A percentile compares a stretch with the other conserved stretches of the same genome.
Conservation (phyloP, 2,113 vertebrate species). For the Mobula birostris region DNA sequence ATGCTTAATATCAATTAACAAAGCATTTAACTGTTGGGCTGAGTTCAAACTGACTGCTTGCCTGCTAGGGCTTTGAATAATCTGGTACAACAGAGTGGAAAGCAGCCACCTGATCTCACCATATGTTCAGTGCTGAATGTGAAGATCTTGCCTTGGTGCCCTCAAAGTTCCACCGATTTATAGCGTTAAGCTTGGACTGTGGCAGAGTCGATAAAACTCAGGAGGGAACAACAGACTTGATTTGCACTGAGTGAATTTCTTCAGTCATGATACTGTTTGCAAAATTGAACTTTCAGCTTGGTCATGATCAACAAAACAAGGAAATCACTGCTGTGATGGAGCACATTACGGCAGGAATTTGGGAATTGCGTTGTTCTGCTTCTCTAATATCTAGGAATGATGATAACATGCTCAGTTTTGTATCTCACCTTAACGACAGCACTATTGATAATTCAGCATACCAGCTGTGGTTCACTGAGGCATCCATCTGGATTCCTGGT, state of each 20-base stretch:
- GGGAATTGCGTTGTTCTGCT: not conserved
- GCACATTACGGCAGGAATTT: not conserved
- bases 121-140: not conserved
- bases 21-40: not conserved
- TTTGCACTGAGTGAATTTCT: no score
- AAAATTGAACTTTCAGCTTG: no score
- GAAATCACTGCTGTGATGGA: not conserved
- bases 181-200: not conserved
- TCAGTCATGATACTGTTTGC: no score
- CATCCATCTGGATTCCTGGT: not conserved
- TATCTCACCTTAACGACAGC: not conserved
- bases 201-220: not conserved
- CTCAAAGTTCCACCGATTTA: not conserved
- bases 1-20: constrained; percentile 10
- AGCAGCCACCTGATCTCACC: not conserved
- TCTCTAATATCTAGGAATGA: not conserved
- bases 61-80: not conserved
- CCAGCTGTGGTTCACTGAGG: not conserved
- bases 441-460: not conserved
- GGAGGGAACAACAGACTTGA: no score
- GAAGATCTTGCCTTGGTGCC: not conserved
- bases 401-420: not conserved
- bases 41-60: not conserved
- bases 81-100: not conserved
- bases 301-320: no score